phyloP scores from a whole-genome alignment of 2,113 vertebrate genomes.

The Tautogolabrus adspersus region DNA sequence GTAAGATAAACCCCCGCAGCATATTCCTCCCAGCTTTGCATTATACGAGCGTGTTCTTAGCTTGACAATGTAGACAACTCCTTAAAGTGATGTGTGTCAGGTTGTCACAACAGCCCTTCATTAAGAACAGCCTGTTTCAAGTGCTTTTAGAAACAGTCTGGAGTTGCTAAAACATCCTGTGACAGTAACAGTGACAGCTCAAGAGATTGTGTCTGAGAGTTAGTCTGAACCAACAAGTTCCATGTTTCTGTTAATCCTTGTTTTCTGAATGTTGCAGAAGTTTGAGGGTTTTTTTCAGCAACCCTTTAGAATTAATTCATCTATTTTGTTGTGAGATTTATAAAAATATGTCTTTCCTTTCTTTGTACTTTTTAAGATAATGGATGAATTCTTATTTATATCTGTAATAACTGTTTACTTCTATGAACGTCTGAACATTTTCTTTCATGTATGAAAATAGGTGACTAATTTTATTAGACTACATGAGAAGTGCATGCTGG shows the following conservation, averaged over 20 bases:
- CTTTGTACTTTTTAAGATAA: too few species aligned
- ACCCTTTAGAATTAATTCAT: too few species aligned
- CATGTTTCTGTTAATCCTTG: constrained; percentile 15
- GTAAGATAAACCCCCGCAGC: not conserved
- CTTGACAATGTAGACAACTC: not conserved
- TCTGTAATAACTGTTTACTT: too few species aligned
- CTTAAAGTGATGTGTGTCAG: not conserved
- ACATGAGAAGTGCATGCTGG: too few species aligned
- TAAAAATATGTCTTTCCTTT: too few species aligned
- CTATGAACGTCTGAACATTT: too few species aligned
- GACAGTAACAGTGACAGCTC: constrained; percentile 7
- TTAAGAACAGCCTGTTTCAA: not conserved
- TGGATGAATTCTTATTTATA: too few species aligned
- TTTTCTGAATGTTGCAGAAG: not conserved
- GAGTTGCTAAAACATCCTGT: not conserved
- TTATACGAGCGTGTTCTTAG: not conserved
- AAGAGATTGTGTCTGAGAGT: not conserved
- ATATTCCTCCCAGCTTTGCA: constrained; percentile 34
- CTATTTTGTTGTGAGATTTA: too few species aligned
- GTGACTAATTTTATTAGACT: too few species aligned
- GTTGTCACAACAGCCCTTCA: not conserved
- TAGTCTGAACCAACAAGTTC: constrained; percentile 1
- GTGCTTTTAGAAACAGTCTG: not conserved
- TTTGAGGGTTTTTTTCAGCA: too few species aligned
- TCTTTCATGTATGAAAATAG: too few species aligned